Evolutionary conservation across 2,113 vertebrate species (phyloP).

Genomic region (Rhinopomastus cyanomelas): DNA sequence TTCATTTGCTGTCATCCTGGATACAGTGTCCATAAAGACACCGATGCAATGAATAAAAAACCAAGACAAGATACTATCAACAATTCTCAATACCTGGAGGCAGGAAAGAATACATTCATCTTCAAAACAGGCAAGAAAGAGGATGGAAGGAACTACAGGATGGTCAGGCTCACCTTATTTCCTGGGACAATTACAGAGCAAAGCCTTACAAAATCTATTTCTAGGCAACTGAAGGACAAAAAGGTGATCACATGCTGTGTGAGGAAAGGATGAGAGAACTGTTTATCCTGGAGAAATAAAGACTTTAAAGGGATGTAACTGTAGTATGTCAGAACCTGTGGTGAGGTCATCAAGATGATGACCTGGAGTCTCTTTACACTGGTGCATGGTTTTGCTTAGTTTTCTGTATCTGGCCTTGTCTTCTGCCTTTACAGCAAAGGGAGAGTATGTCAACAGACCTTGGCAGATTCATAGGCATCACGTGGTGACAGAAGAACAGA

Average conservation of each 20-base stretch:
- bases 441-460: not conserved
- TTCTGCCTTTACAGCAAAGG: not conserved
- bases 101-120: not conserved
- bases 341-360: not conserved
- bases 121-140: not conserved
- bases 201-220: not conserved
- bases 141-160: not conserved
- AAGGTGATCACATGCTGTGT: not conserved
- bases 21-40: not conserved
- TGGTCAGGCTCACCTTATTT: not conserved
- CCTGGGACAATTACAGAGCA: not conserved
- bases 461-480: not conserved
- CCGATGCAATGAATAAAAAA: not conserved
- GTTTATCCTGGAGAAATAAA: not conserved
- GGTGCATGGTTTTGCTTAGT: not conserved
- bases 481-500: not conserved
- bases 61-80: not conserved
- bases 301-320: not conserved
- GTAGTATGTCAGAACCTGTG: not conserved
- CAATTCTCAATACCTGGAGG: not conserved
- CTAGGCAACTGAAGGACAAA: not conserved
- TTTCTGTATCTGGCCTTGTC: not conserved
- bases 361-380: not conserved
- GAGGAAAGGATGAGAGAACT: not conserved
- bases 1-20: not conserved